These are phyloP conservation scores for Microctonus brassicae DNA, from an alignment of 2,888 invertebrate species.

Conservation along the genomic window DNA sequence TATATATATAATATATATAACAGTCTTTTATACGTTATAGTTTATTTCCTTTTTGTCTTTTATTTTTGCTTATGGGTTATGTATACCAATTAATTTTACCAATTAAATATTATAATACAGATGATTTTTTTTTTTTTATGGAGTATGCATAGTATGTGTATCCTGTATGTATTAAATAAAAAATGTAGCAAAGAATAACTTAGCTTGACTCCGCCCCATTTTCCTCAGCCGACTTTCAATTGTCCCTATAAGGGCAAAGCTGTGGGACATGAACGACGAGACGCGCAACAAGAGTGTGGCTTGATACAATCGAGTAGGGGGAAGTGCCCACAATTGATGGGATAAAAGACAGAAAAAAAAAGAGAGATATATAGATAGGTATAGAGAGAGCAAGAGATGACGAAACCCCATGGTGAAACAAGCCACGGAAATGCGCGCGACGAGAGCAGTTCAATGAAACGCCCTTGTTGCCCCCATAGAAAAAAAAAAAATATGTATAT, in stretches of 20 bases:
- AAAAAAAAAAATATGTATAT: conserved; percentile 33
- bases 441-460: conserved; percentile 45
- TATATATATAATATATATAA: background rate
- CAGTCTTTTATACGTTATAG: too few relatives aligned
- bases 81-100: too few relatives aligned
- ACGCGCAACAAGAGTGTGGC: conserved; percentile 54
- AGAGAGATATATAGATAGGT: conserved; percentile 5
- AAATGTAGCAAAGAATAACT: background rate
- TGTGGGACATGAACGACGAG: background rate
- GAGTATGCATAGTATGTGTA: too few relatives aligned
- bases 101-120: background rate
- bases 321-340: conserved; percentile 37
- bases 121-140: background rate
- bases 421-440: conserved; percentile 37
- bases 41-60: background rate
- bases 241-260: conserved; percentile 53
- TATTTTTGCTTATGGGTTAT: background rate
- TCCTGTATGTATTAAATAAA: background rate
- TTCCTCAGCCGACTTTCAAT: conserved; percentile 51
- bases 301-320: conserved; percentile 38
- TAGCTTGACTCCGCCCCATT: background rate
- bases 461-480: conserved; percentile 55
- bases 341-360: conserved; percentile 37
- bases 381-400: background rate
- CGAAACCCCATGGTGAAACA: conserved; percentile 39